Percentiles rank a stretch among this genome's conserved stretches.
These are phyloP conservation scores for Buathra laborator DNA, from an alignment of 2,888 invertebrate genomes.

Conservation along the genomic window DNA sequence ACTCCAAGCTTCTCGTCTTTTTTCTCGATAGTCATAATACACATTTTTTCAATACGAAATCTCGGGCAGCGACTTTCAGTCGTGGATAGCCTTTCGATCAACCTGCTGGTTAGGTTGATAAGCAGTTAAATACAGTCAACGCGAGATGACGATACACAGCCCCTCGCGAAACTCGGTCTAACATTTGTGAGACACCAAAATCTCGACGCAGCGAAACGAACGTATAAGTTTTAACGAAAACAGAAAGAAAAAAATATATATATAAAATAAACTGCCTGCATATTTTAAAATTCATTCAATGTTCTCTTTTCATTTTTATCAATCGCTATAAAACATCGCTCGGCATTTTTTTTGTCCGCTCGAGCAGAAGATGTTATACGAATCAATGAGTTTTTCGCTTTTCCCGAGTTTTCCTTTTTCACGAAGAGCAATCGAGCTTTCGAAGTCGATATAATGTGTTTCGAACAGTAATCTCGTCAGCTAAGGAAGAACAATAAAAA, in stretches of 20 bases:
- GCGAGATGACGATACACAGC: background rate
- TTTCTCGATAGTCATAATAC: background rate
- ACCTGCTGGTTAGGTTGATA: slow-evolving; percentile 66
- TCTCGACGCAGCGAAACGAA: slow-evolving; percentile 31
- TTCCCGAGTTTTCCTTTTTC: slow-evolving; percentile 20
- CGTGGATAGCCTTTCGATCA: slow-evolving; percentile 13
- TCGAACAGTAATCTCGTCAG: slow-evolving; percentile 77
- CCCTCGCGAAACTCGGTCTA: slow-evolving; percentile 25
- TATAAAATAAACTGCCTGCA: background rate
- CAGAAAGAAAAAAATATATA: background rate
- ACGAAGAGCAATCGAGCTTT: slow-evolving; percentile 16
- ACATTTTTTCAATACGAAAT: background rate
- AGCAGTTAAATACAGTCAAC: background rate
- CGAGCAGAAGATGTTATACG: background rate
- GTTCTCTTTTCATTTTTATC: slow-evolving; percentile 8
- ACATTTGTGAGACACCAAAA: slow-evolving; percentile 2
- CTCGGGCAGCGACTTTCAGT: slow-evolving; percentile 20
- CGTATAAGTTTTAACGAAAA: slow-evolving; percentile 25
- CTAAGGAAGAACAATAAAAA: slow-evolving; percentile 57
- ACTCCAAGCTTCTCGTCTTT: background rate
- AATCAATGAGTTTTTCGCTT: slow-evolving; percentile 9
- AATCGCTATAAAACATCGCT: background rate
- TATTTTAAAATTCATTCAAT: slow-evolving; percentile 31
- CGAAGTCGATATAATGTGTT: slow-evolving; percentile 39
- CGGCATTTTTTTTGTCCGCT: background rate